These are phyloP conservation scores for Euplexia lucipara DNA, from an alignment of 2,888 invertebrate species.

Conservation along the genomic window DNA sequence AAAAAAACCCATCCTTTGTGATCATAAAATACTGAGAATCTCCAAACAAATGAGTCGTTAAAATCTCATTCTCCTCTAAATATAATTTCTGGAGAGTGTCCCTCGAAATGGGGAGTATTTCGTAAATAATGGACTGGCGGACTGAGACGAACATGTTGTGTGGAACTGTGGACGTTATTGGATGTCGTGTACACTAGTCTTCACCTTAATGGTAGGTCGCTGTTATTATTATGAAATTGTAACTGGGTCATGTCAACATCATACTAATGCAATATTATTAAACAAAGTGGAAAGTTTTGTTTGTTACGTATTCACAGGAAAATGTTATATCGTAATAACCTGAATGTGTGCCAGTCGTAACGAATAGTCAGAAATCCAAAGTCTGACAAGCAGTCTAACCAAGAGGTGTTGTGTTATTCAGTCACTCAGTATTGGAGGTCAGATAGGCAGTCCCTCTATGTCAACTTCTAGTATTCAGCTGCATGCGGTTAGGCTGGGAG, in stretches of 20 bases:
- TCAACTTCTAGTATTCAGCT: no score
- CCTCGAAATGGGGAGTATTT: constrained; percentile 70
- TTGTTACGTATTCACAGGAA: constrained; percentile 13
- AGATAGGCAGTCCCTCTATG: no score
- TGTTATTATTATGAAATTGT: constrained; percentile 41
- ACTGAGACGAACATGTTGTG: constrained; percentile 49
- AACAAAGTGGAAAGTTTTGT: constrained; percentile 37
- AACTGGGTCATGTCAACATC: constrained; percentile 33
- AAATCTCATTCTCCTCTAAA: constrained; percentile 74
- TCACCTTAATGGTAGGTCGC: constrained; percentile 30
- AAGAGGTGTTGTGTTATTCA: no score
- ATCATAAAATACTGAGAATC: constrained; percentile 62
- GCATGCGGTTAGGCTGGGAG: no score
- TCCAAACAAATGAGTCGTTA: constrained; percentile 75
- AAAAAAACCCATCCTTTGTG: constrained; percentile 50
- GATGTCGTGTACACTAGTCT: constrained; percentile 37
- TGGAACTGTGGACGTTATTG: constrained; percentile 43
- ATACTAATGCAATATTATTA: constrained; percentile 45
- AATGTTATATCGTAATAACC: constrained; percentile 19
- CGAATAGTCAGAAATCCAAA: no score
- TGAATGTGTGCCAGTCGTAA: constrained; percentile 10
- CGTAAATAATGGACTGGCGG: constrained; percentile 68
- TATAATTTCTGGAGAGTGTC: constrained; percentile 71
- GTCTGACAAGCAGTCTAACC: no score
- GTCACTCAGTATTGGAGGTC: no score